These are phyloP conservation scores for Agonum fuliginosum DNA, from an alignment of 2,888 invertebrate species.

Conservation along the genomic window DNA sequence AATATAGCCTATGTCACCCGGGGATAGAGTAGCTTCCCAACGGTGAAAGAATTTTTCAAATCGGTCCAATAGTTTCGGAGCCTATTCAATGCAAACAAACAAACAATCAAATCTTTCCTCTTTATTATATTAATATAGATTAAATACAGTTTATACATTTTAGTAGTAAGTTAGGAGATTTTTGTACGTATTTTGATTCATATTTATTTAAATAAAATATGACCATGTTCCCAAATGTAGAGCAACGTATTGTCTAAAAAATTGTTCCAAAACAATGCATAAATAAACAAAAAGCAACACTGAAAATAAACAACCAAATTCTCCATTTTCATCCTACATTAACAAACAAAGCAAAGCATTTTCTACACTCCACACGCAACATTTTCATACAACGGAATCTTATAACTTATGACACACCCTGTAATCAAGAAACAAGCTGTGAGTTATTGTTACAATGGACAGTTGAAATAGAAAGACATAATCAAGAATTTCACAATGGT, in stretches of 20 bases:
- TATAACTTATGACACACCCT: slow-evolving; percentile 12
- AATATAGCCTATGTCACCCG: too few relatives aligned
- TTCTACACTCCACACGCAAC: slow-evolving; percentile 4
- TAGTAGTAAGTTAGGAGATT: too few relatives aligned
- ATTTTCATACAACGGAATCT: slow-evolving; percentile 3
- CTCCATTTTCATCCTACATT: slow-evolving; percentile 28
- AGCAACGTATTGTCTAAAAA: background rate
- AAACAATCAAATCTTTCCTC: too few relatives aligned
- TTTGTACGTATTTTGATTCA: too few relatives aligned
- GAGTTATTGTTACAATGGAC: slow-evolving; percentile 8
- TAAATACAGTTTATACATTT: too few relatives aligned
- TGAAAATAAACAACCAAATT: background rate
- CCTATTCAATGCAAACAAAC: too few relatives aligned
- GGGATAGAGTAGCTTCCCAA: too few relatives aligned
- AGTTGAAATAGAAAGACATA: too few relatives aligned
- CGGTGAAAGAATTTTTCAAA: too few relatives aligned
- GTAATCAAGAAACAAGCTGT: slow-evolving; percentile 14
- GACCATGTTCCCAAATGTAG: background rate
- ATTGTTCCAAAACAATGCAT: background rate
- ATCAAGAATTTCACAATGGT: slow-evolving; percentile 26
- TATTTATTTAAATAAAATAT: too few relatives aligned
- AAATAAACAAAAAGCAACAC: slow-evolving; percentile 25
- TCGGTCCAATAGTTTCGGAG: too few relatives aligned
- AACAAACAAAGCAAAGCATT: slow-evolving; percentile 29
- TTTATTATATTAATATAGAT: too few relatives aligned